Evolutionary conservation across 2,888 invertebrate species (phyloP), one percentile per base, ranked within the genome.

Genomic region (Agrotis ipsilon): DNA sequence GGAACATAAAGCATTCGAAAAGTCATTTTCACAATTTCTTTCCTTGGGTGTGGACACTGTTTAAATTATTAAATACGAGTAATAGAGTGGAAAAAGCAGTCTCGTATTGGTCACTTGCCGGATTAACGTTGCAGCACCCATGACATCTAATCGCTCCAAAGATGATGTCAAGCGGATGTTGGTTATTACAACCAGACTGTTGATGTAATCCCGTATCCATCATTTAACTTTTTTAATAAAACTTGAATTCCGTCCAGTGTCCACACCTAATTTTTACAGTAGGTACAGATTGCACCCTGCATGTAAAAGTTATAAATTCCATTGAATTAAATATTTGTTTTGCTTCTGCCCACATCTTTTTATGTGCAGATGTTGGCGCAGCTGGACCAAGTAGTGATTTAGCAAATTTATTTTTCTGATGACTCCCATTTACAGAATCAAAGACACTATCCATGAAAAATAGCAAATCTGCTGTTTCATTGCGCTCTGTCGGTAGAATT

Each of bases 41-140:
- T 16, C 51, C 51, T 39, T 62, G 62, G 49, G 62, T 39, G 62
- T 62, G 49, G 51, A 62, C 62, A 62, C 21, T 62, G n/a, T 45
- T 49, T 62, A 62, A 39, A 21, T 62, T 39, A 7, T 51, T 43
- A 0, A 58, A 45, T n/a, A n/a, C n/a, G n/a, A n/a, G n/a, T 1
- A 58, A 3, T 2, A 57, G 19, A 16, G 14, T 39, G 14, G 57
- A 32, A 57, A 57, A 57, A 7, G 57, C 32, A 14, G 57, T 39
- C n/a, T 57, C 57, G 3, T 27, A 55, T 55, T 55, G 54, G 27
- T 54, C 54, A 2, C 27, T 27, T 27, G 27, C 27, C n/a, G 27
- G 54, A 18, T 55, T 54, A 54, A n/a, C 54, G n/a, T 57, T 57
- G 32, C 55, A n/a, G 55, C 32, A 57, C 43, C 54, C 54, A 13